A percentile compares a stretch with the other conserved stretches of the same genome.
These are phyloP conservation scores for Brotogeris chrysoptera DNA, from an alignment of 2,797 vertebrate genomes.

Conservation along the genomic window DNA sequence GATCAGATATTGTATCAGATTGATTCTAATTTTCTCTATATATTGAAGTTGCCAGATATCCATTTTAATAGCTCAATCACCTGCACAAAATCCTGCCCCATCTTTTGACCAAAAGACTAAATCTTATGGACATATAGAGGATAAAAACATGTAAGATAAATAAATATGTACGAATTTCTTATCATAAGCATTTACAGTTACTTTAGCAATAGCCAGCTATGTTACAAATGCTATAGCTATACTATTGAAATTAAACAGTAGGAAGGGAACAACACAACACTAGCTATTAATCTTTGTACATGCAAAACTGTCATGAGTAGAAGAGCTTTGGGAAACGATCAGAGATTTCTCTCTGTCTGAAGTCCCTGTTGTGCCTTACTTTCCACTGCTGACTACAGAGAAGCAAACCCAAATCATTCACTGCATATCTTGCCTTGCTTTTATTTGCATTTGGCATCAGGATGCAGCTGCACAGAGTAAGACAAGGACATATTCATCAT, in stretches of 20 bases:
- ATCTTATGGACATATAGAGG: not conserved
- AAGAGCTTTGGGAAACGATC: not conserved
- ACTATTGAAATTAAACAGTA: not conserved
- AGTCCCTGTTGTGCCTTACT: not conserved
- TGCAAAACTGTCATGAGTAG: not conserved
- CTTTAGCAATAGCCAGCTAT: not conserved
- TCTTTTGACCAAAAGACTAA: not conserved
- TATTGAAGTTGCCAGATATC: not conserved
- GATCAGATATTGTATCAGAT: not conserved
- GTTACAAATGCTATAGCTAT: not conserved
- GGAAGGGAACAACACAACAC: not conserved
- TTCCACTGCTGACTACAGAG: not conserved
- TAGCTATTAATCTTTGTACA: not conserved
- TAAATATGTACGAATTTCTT: not conserved
- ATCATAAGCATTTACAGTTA: not conserved
- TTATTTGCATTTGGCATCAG: not conserved
- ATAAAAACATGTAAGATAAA: not conserved
- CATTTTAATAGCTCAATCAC: not conserved
- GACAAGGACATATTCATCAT: not conserved
- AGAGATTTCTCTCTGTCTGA: not conserved
- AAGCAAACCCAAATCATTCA: not conserved
- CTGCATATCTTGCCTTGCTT: not conserved
- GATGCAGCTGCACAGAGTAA: not conserved
- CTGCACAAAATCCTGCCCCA: not conserved
- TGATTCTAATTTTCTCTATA: not conserved